Base-by-base conservation (phyloP, 1,140 invertebrate species). In the Calosoma granatense region DNA sequence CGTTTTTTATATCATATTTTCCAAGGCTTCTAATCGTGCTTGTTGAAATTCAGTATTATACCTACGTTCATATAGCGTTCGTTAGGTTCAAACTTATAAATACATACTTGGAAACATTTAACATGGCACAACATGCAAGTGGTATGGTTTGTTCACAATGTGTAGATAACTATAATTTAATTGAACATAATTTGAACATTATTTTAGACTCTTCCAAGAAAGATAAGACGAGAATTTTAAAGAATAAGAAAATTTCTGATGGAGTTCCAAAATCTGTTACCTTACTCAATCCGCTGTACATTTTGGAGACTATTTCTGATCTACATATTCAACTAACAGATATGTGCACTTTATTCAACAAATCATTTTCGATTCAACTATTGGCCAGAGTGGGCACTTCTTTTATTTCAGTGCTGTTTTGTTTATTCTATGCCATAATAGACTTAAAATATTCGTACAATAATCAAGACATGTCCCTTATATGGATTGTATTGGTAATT, bases 271-370 rank as follows among this genome's bases (percentile, higher is more conserved):
- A 59, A 59, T n/a, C n/a, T n/a, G n/a, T n/a, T n/a, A n/a, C n/a
- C n/a, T n/a, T 23, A 1, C 15, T n/a, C 17, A n/a, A 57, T n/a
- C 47, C 47, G 17, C 22, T 57, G 15, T 3, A 9, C 14, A 43
- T n/a, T 6, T 51, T 64, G 20, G 61, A 64, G 22, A 54, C 56
- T 19, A 58, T 64, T 6, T 56, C 58, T 11, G 51, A 56, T 19
- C 36, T 63, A 2, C 63, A 64, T 54, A 59, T 64, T 21, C 62
- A 63, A 56, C 53, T 64, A 26, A 59, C 59, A 1, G 59, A 64
- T 39, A 56, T 59, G 23, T 61, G 61, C 12, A 57, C 51, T 2
- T 52, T 61, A 21, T 51, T 64, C 1, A 64, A 63, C 39, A 56
- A 58, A 12, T 41, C 58, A 2, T 64, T 63, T 52, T 56, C 54